Evolutionary conservation across 2,113 vertebrate species (phyloP).

Genomic region (Synchiropus splendidus): DNA sequence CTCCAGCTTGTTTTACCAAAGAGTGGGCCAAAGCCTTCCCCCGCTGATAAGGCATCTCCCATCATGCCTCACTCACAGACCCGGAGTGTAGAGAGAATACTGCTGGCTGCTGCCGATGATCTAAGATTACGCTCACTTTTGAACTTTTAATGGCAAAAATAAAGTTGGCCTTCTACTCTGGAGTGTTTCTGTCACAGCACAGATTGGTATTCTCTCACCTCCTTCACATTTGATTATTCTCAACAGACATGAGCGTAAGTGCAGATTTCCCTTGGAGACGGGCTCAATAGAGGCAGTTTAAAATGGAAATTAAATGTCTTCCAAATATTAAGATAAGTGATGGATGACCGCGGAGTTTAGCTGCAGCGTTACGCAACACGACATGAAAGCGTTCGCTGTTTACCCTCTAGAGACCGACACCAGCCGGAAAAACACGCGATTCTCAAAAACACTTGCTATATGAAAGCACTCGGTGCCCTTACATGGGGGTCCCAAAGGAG

Average conservation of each 20-base stretch:
- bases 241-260: neutral
- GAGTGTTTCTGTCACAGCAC: slow-evolving; percentile 9
- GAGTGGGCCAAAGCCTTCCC: slow-evolving; percentile 36
- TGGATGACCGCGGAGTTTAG: too few relatives aligned
- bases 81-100: slow-evolving; percentile 44
- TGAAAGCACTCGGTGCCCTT: too few relatives aligned
- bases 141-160: slow-evolving; percentile 34
- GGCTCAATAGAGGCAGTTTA: neutral
- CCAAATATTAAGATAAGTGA: neutral
- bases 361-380: too few relatives aligned
- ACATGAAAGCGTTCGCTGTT: too few relatives aligned
- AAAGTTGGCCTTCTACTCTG: slow-evolving; percentile 18
- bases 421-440: too few relatives aligned
- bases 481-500: too few relatives aligned
- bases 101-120: slow-evolving; percentile 37
- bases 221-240: neutral
- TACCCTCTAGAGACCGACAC: too few relatives aligned
- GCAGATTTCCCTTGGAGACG: neutral
- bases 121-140: slow-evolving; percentile 32
- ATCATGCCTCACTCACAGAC: slow-evolving; percentile 51
- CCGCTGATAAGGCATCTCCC: slow-evolving; percentile 46
- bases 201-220: slow-evolving; percentile 14
- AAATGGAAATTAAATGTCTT: neutral
- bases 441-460: too few relatives aligned
- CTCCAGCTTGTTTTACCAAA: slow-evolving; percentile 49